A percentile compares a stretch with the other conserved stretches of the same genome.
Evolutionary conservation across 2,888 invertebrate species (phyloP).

Genomic region (Nesidiocoris tenuis): DNA sequence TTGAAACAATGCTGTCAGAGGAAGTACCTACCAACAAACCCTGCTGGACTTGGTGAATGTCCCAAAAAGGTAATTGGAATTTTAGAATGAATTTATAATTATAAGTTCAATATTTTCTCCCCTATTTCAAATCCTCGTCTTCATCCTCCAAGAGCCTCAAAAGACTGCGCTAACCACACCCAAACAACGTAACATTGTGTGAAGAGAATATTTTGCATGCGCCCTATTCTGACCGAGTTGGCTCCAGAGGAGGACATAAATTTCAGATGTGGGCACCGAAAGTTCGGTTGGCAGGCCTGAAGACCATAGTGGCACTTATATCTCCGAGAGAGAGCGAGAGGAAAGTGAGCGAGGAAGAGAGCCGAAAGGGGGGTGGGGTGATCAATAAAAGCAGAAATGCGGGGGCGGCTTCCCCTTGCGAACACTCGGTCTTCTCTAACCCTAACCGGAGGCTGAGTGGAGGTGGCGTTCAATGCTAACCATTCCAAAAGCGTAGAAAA

Average conservation of each 20-base stretch:
- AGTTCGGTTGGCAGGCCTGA: background rate
- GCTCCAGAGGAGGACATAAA: background rate
- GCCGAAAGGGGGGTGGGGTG: background rate
- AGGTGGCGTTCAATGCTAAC: background rate
- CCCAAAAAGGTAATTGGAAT: too few relatives aligned
- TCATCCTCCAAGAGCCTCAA: too few relatives aligned
- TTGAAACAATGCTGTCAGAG: too few relatives aligned
- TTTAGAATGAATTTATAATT: too few relatives aligned
- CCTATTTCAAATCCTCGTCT: too few relatives aligned
- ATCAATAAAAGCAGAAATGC: background rate
- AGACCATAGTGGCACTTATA: background rate
- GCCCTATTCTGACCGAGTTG: background rate
- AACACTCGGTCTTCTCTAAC: background rate
- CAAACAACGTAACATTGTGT: too few relatives aligned
- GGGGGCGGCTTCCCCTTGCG: background rate
- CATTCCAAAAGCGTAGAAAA: background rate
- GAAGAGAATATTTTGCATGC: too few relatives aligned
- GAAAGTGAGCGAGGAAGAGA: background rate
- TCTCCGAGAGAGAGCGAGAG: background rate
- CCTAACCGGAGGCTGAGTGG: background rate
- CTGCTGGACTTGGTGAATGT: too few relatives aligned
- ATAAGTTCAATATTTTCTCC: too few relatives aligned
- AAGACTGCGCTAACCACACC: too few relatives aligned
- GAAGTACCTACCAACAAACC: too few relatives aligned
- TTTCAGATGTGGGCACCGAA: background rate